phyloP scores from a whole-genome alignment of 2,113 vertebrate species.

The Ailuropoda melanoleuca region DNA sequence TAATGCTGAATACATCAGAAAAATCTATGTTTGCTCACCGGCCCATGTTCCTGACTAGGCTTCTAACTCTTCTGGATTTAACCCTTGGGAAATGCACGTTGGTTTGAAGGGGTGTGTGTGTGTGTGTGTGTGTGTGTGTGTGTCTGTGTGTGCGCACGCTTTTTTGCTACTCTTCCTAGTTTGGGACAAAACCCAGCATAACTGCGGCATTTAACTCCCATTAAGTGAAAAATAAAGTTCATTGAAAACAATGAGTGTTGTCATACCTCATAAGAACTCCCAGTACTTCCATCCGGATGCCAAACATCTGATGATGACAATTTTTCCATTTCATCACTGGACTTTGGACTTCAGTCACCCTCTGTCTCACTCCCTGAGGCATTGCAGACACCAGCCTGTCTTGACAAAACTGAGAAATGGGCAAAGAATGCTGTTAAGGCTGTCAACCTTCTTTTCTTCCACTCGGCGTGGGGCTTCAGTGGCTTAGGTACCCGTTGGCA shows the following conservation, averaged over 20 bases:
- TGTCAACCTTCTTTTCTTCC: neutral
- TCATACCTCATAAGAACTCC: neutral
- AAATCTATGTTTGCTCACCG: conserved; percentile 24
- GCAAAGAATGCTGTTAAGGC: neutral
- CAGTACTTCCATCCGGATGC: neutral
- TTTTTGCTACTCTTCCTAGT: neutral
- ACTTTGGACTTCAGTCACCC: neutral
- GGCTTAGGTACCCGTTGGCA: neutral
- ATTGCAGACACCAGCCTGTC: neutral
- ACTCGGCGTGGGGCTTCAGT: neutral
- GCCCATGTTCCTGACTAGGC: neutral
- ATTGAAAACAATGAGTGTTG: neutral
- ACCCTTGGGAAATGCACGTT: neutral
- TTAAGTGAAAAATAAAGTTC: neutral
- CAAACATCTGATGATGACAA: neutral
- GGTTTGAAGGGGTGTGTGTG: neutral
- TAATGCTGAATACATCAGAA: conserved; percentile 24
- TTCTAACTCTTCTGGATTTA: neutral
- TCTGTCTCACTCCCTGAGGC: neutral
- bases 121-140: neutral
- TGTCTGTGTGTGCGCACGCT: neutral
- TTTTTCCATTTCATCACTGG: neutral
- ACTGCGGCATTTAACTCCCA: neutral
- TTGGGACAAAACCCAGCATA: neutral
- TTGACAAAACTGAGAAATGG: neutral